Evolutionary conservation across 2,113 vertebrate species (phyloP).

Genomic region (Thunnus maccoyii): DNA sequence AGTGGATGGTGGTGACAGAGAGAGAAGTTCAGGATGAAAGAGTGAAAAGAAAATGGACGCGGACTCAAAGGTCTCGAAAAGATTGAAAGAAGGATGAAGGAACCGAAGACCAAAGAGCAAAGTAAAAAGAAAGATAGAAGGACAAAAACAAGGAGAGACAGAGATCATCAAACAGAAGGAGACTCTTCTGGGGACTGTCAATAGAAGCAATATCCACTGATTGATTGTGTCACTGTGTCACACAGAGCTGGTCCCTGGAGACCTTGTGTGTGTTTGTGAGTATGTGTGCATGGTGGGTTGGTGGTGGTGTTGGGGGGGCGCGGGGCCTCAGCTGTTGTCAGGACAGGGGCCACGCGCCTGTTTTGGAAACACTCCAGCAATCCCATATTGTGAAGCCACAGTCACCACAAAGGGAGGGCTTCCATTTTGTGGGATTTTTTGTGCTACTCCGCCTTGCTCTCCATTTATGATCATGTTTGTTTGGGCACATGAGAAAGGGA

Average conservation of each 20-base stretch:
- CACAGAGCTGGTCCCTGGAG: slow-evolving; percentile 69
- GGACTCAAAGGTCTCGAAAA: slow-evolving; percentile 51
- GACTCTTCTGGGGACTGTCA: slow-evolving; percentile 77
- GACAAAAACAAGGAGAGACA: slow-evolving; percentile 36
- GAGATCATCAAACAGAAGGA: slow-evolving; percentile 74
- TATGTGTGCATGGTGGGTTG: slow-evolving; percentile 6
- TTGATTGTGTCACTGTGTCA: slow-evolving; percentile 83
- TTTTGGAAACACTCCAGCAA: slow-evolving; percentile 74
- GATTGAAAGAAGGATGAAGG: slow-evolving; percentile 27
- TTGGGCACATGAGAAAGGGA: slow-evolving; percentile 52
- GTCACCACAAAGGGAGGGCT: slow-evolving; percentile 59
- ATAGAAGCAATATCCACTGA: slow-evolving; percentile 84
- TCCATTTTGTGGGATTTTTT: slow-evolving; percentile 56
- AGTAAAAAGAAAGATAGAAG: slow-evolving; percentile 1
- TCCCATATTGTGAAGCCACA: slow-evolving; percentile 72
- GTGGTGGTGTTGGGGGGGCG: slow-evolving; percentile 26
- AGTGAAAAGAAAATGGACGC: slow-evolving; percentile 16
- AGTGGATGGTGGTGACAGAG: slow-evolving; percentile 24
- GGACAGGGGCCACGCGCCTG: slow-evolving; percentile 61
- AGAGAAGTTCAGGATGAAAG: slow-evolving; percentile 34
- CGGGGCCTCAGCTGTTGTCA: slow-evolving; percentile 71
- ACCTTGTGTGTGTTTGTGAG: slow-evolving; percentile 23
- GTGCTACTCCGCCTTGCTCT: slow-evolving; percentile 55
- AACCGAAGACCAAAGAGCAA: not conserved
- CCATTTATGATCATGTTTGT: slow-evolving; percentile 72